These are phyloP conservation scores for Archilochus colubris DNA, from an alignment of 2,113 vertebrate genomes.

Conservation along the genomic window DNA sequence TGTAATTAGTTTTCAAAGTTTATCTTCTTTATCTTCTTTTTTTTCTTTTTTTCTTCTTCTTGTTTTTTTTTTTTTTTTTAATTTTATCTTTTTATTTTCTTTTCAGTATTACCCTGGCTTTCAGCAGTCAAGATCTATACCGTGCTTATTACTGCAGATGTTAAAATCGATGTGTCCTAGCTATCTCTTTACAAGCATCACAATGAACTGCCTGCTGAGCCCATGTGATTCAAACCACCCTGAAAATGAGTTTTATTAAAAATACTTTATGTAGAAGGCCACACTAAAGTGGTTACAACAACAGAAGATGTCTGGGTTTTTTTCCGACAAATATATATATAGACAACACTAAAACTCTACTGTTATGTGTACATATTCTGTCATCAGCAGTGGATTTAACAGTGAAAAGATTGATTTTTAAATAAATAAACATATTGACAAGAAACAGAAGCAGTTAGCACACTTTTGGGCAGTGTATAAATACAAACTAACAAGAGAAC, in stretches of 20 bases:
- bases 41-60: neutral
- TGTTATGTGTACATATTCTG: neutral
- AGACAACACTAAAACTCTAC: neutral
- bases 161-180: conserved; percentile 24
- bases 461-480: neutral
- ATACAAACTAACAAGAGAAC: neutral
- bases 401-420: conserved; percentile 18
- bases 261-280: neutral
- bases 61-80: neutral
- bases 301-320: neutral
- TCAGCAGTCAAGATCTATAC: neutral
- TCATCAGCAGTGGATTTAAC: neutral
- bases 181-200: neutral
- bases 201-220: neutral
- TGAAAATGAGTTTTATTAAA: conserved; percentile 12
- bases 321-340: neutral
- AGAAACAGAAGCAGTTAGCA: neutral
- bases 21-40: too few species aligned
- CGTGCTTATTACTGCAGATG: conserved; percentile 25
- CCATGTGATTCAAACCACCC: neutral
- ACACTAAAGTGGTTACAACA: neutral
- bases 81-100: neutral
- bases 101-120: neutral
- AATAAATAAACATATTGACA: neutral
- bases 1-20: neutral